Evolutionary conservation across 2,113 vertebrate species (phyloP), one percentile per base, ranked within the genome.

Genomic region (Oncorhynchus clarkii): DNA sequence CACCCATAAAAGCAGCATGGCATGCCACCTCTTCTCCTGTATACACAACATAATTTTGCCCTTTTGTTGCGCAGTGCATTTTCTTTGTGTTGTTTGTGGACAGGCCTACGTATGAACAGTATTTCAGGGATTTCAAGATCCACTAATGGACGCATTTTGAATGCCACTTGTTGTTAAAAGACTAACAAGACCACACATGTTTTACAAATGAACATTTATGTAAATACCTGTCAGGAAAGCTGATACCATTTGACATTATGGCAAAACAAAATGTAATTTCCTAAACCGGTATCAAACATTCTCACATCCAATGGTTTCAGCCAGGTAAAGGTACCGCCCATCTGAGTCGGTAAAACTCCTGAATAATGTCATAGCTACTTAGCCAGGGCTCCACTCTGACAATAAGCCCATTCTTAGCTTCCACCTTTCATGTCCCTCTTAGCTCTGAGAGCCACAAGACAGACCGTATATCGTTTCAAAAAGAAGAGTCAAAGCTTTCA

Each of bases 401-500:
- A 78, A 59, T 76, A 81, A 74, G 65, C 54, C 74, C 79, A 82
- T 83, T 86, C 76, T 82, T 83, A 69, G 81, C 49, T 62, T 72
- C 51, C 78, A 78, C 76, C 85, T 88, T 89, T 86, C 83, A 86
- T 89, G 80, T 81, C 77, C 75, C 67, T 82, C 79, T 88, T 83
- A 78, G 79, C 74, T 86, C 72, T 68, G 67, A 80, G 66, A 75
- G 80, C 80, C 79, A 85, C 73, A 72, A 80, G 76, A 87, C 81
- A 78, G 74, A 83, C 82, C 34, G 86, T 85, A 81, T 87, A 83
- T 87, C 77, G 85, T 90, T 87, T 88, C 45, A 84, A 86, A 88
- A 85, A 85, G 85, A 88, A 82, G 71, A 87, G 84, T 14, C 73
- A 64, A 82, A 76, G 78, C 81, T 88, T 89, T 89, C 75, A 90